phyloP scores from a whole-genome alignment of 2,113 vertebrate genomes.

The Pseudopodoces humilis region DNA sequence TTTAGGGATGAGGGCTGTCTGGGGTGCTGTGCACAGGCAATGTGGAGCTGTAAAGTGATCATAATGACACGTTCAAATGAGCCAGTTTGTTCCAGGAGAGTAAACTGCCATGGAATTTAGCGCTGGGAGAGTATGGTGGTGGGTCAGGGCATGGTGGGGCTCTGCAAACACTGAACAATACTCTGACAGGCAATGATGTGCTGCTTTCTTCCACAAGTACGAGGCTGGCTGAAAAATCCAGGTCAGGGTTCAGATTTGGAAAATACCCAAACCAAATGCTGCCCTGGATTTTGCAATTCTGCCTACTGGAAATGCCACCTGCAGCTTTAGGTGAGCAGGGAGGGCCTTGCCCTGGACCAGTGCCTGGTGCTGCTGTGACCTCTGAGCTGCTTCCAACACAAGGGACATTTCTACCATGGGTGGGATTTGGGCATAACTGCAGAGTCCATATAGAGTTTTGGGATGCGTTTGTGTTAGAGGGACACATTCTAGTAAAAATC shows the following conservation, averaged over 20 bases:
- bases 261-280: background rate
- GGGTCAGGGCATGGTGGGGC: background rate
- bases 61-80: background rate
- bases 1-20: background rate
- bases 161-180: background rate
- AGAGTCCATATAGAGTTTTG: background rate
- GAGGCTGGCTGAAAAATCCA: background rate
- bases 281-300: background rate
- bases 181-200: background rate
- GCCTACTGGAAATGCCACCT: background rate
- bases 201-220: background rate
- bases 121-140: background rate
- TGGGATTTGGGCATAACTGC: background rate
- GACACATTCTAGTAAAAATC: background rate
- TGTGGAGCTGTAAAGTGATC: background rate
- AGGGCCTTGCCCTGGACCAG: background rate
- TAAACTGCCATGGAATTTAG: background rate
- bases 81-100: background rate
- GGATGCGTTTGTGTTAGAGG: background rate
- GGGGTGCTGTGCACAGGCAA: background rate
- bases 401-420: background rate
- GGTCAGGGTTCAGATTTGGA: background rate
- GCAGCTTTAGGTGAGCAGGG: background rate
- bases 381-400: background rate
- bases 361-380: background rate